A percentile compares a stretch with the other conserved stretches of the same genome.
Conservation (phyloP, 2,797 vertebrate species). For the Clarias fuscus region DNA sequence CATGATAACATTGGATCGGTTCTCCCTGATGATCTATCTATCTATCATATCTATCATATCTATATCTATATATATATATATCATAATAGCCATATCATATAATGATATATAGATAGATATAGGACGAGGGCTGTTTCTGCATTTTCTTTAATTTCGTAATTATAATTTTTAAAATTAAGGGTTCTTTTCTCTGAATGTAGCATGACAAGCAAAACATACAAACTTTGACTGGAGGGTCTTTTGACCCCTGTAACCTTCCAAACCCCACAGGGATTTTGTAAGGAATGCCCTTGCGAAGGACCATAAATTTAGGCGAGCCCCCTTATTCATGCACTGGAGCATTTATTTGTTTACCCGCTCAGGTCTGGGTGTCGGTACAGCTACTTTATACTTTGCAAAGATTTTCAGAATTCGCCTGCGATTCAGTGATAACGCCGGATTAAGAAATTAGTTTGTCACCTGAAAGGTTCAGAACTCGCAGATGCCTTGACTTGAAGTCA, state of each 20-base stretch:
- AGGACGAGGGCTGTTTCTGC: neutral
- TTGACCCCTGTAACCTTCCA: slow-evolving; percentile 39
- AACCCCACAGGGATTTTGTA: slow-evolving; percentile 40
- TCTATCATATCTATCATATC: no score
- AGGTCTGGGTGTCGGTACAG: neutral
- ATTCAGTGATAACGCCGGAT: neutral
- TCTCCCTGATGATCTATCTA: neutral
- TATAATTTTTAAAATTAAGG: slow-evolving; percentile 1
- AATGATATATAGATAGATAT: neutral
- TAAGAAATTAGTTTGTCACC: slow-evolving; percentile 18
- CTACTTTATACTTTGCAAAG: neutral
- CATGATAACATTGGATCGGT: no score
- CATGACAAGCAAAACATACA: slow-evolving; percentile 20
- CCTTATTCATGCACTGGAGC: neutral
- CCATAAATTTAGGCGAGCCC: slow-evolving; percentile 37
- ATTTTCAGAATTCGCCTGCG: neutral
- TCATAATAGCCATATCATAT: neutral
- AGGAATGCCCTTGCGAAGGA: slow-evolving; percentile 51
- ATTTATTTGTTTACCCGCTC: slow-evolving; percentile 42
- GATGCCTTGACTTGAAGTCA: slow-evolving; percentile 26
- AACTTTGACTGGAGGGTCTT: slow-evolving; percentile 32
- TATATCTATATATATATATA: no score
- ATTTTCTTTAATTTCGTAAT: neutral
- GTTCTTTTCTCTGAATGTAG: slow-evolving; percentile 17
- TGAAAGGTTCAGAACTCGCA: slow-evolving; percentile 2